Base-by-base conservation (phyloP, 2,797 vertebrate genomes). In the Bradypus variegatus region DNA sequence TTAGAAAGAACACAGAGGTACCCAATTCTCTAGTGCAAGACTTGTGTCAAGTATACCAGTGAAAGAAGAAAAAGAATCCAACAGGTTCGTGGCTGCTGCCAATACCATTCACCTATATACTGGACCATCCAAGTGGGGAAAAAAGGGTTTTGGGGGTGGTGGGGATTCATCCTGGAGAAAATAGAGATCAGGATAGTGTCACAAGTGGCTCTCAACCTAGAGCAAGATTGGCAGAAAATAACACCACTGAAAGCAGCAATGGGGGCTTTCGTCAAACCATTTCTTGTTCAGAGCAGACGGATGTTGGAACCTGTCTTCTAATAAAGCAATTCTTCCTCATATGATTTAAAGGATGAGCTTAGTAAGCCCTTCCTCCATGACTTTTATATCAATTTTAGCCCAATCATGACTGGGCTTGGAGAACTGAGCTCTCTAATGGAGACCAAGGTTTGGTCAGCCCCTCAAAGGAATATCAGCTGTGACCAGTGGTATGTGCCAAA, bases 391-490 rank as follows among this genome's bases (percentile, higher is more conserved):
- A 75, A 98, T 99, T 94, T 97, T 98, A 95, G 98, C 98, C 6
- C 98, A 99, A 98, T 98, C 92, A 98, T 98, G 98, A 98, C 98
- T 2, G 98, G 98, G 78, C 98, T 98, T 95, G 98, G 98, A 91
- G 98, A 99, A 91, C 97, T 98, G 78, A 98, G 98, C 95, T 98
- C 98, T 67, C 97, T 99, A 91, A 98, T 98, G 98, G 98, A 99
- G 96, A 98, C 98, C 0, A 98, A 99, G 95, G 98, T 98, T 2
- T 98, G 97, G 93, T 98, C 98, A 9, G 98, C 98, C 95, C 96
- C 82, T 36, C 96, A 96, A 36, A 95, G 96, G 23, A 96, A 50
- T 50, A 50, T 50, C 50, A 50, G 50, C 50, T 2, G 50, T 50
- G 50, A 50, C 50, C 50, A 0, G 70, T 93, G 80, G 69, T 50